Base-by-base conservation (phyloP, 2,888 invertebrate species). In the Chydorus sphaericus region DNA sequence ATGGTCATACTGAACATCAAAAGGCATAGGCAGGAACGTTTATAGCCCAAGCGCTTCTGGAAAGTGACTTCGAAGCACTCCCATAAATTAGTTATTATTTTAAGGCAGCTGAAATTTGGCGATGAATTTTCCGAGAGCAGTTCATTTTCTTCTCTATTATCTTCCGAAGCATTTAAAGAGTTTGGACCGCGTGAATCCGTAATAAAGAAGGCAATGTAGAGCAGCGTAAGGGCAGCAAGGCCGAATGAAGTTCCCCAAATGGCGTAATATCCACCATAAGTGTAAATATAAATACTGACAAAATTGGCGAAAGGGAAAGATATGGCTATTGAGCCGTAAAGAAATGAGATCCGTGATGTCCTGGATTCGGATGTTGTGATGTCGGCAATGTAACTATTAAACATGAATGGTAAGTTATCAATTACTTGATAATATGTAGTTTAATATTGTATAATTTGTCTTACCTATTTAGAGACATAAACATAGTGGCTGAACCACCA, bases 401-500 rank as follows among this genome's bases (percentile, higher is more conserved):
- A 39, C n/a, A n/a, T n/a, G n/a, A n/a, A n/a, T n/a, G n/a, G n/a
- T n/a, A n/a, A n/a, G n/a, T n/a, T n/a, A n/a, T n/a, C n/a, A n/a
- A n/a, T n/a, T n/a, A n/a, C n/a, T n/a, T n/a, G n/a, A n/a, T n/a
- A n/a, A n/a, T n/a, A n/a, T n/a, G n/a, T n/a, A n/a, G n/a, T n/a
- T n/a, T n/a, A n/a, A n/a, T n/a, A n/a, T n/a, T n/a, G n/a, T n/a
- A n/a, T n/a, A n/a, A n/a, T n/a, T n/a, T n/a, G n/a, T n/a, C n/a
- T 16, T 55, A 55, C 18, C 55, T 55, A 28, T 55, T 38, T 18
- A 55, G 30, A 14, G 55, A 48, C 55, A 55, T 55, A 14, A 55
- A 36, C 7, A 55, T 16, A 3, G 55, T 33, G 4, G 39, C 55
- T 20, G 28, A 33, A 20, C 49, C 48, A 14, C 55, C 55, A 29